These are phyloP conservation scores for Brachyistius frenatus DNA, from an alignment of 2,113 vertebrate genomes.

Conservation along the genomic window DNA sequence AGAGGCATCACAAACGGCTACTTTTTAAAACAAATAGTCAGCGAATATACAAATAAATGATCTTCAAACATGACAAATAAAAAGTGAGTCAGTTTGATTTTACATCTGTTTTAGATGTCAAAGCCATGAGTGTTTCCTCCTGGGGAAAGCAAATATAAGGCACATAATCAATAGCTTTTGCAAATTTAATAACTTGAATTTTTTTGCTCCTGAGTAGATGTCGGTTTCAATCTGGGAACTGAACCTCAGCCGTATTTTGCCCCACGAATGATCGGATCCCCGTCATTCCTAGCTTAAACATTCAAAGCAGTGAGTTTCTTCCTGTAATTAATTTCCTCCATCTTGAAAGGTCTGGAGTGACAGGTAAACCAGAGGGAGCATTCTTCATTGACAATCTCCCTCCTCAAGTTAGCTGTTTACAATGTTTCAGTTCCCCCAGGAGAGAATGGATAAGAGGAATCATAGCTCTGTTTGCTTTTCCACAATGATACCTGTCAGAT, in stretches of 20 bases:
- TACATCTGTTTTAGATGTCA: slow-evolving; percentile 69
- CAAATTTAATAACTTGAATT: slow-evolving; percentile 72
- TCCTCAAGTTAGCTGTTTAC: slow-evolving; percentile 69
- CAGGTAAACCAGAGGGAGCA: slow-evolving; percentile 75
- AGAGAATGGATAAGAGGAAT: slow-evolving; percentile 65
- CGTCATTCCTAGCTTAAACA: slow-evolving; percentile 62
- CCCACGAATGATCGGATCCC: slow-evolving; percentile 43
- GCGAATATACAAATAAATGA: slow-evolving; percentile 5
- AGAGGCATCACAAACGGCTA: not conserved
- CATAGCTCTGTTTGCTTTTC: slow-evolving; percentile 68
- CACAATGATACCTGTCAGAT: slow-evolving; percentile 71
- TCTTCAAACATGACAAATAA: slow-evolving; percentile 24
- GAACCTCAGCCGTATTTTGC: slow-evolving; percentile 46
- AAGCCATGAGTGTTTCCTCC: slow-evolving; percentile 48
- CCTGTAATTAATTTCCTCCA: slow-evolving; percentile 68
- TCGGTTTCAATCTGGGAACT: slow-evolving; percentile 49
- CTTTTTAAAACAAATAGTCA: slow-evolving; percentile 29
- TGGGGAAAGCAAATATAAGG: slow-evolving; percentile 58
- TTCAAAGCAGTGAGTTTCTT: slow-evolving; percentile 60
- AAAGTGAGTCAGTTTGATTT: slow-evolving; percentile 36
- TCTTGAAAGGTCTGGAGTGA: slow-evolving; percentile 67
- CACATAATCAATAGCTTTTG: slow-evolving; percentile 80
- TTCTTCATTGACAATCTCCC: slow-evolving; percentile 64
- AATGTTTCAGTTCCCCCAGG: slow-evolving; percentile 64
- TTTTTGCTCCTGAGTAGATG: slow-evolving; percentile 48